phyloP scores from a whole-genome alignment of 2,797 vertebrate species.

The Telmatherina bonti region DNA sequence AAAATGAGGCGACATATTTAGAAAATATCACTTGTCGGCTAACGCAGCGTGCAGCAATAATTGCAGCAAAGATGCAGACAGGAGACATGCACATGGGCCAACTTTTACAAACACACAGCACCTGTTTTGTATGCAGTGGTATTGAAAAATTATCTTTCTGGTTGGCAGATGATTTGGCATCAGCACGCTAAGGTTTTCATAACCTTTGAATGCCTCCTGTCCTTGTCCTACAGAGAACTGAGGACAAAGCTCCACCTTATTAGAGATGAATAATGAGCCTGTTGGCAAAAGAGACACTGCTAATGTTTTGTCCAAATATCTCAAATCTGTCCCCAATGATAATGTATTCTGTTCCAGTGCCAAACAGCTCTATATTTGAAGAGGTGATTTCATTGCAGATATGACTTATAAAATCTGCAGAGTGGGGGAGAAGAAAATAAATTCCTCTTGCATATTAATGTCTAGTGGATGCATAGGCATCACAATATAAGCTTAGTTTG shows the following conservation, averaged over 20 bases:
- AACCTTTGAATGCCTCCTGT: conserved; percentile 74
- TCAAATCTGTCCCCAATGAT: conserved; percentile 77
- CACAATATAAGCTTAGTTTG: conserved; percentile 71
- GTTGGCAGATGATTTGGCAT: conserved; percentile 55
- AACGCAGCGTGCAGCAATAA: conserved; percentile 14
- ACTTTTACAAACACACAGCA: conserved; percentile 21
- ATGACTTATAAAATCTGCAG: conserved; percentile 63
- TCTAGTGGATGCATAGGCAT: conserved; percentile 61
- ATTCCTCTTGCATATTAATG: conserved; percentile 33
- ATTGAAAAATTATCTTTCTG: conserved; percentile 37
- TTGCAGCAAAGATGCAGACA: conserved; percentile 10
- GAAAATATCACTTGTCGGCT: conserved; percentile 34
- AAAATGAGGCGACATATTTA: conserved; percentile 25
- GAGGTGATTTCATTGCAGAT: conserved; percentile 66
- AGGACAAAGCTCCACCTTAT: conserved; percentile 72
- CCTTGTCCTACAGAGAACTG: conserved; percentile 67
- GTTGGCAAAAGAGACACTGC: conserved; percentile 76
- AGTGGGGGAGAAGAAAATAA: conserved; percentile 34
- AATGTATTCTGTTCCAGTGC: conserved; percentile 71
- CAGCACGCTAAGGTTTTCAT: conserved; percentile 53
- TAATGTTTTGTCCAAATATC: conserved; percentile 80
- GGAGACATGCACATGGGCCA: not conserved
- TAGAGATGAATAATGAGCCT: conserved; percentile 79
- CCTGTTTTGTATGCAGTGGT: conserved; percentile 42
- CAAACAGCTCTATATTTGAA: conserved; percentile 68